Evolutionary conservation across 2,797 vertebrate genomes (phyloP).

Genomic region (Acrocephalus scirpaceus): DNA sequence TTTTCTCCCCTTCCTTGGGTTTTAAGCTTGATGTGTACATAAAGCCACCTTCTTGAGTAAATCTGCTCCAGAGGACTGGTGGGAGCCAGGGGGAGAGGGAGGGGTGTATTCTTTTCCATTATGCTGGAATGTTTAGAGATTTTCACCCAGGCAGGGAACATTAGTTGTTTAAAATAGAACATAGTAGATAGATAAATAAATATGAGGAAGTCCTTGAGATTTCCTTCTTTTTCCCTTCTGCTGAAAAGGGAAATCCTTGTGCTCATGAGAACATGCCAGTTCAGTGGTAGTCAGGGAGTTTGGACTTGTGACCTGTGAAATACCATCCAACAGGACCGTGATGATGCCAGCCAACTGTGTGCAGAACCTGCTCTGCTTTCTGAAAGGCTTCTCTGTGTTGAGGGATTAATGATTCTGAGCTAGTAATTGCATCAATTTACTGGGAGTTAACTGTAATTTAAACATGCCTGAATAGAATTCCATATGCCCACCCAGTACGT

Average conservation of each 20-base stretch:
- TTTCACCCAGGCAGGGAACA: background rate
- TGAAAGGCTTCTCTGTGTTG: background rate
- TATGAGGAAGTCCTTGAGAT: background rate
- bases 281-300: background rate
- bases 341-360: background rate
- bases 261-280: background rate
- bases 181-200: background rate
- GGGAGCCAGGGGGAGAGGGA: accelerated
- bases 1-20: background rate
- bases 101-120: background rate
- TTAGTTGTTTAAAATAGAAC: background rate
- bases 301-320: background rate
- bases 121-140: background rate
- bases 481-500: background rate
- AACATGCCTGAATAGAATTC: background rate
- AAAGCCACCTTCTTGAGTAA: background rate
- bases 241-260: background rate
- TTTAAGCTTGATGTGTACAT: background rate
- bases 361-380: background rate
- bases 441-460: constrained; percentile 33
- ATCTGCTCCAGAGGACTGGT: background rate
- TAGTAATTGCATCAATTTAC: constrained; percentile 19
- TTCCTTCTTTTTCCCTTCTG: background rate
- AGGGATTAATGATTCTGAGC: background rate
- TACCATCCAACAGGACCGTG: background rate